Evolutionary conservation across 2,888 invertebrate genomes (phyloP).

Genomic region (Elgonia sp.): DNA sequence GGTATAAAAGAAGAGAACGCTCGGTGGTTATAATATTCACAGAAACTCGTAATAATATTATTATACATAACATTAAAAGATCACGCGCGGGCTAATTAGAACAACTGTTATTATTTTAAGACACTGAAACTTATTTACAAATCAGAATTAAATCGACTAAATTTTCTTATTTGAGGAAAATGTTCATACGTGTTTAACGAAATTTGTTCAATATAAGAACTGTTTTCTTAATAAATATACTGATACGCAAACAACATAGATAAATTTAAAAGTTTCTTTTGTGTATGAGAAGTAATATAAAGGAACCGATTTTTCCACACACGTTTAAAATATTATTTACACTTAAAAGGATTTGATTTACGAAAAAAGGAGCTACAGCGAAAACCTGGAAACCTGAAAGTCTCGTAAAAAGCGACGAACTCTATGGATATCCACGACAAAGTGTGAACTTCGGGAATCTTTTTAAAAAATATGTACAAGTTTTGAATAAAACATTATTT

Average conservation of each 20-base stretch:
- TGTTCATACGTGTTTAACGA: no score
- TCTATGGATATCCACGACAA: conserved; percentile 18
- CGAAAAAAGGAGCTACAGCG: not conserved
- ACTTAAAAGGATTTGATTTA: conserved; percentile 33
- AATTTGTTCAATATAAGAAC: not conserved
- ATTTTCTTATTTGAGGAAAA: not conserved
- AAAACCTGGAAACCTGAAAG: conserved; percentile 25
- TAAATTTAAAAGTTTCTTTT: no score
- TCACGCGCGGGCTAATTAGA: conserved; percentile 11
- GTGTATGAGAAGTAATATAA: not conserved
- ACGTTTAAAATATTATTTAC: conserved; percentile 20
- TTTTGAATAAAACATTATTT: conserved; percentile 45
- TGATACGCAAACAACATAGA: no score
- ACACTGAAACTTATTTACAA: conserved; percentile 1
- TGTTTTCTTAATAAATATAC: not conserved
- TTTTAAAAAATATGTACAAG: conserved; percentile 26
- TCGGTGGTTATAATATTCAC: not conserved
- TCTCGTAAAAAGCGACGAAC: conserved; percentile 41
- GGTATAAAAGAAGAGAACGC: conserved; percentile 16
- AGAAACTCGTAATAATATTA: conserved; percentile 35
- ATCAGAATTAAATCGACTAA: not conserved
- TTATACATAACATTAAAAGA: conserved; percentile 23
- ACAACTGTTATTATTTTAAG: conserved; percentile 15
- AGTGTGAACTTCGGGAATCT: conserved; percentile 41
- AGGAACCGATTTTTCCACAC: not conserved